Conservation (phyloP, 2,113 vertebrate species). For the Regulus satrapa region DNA sequence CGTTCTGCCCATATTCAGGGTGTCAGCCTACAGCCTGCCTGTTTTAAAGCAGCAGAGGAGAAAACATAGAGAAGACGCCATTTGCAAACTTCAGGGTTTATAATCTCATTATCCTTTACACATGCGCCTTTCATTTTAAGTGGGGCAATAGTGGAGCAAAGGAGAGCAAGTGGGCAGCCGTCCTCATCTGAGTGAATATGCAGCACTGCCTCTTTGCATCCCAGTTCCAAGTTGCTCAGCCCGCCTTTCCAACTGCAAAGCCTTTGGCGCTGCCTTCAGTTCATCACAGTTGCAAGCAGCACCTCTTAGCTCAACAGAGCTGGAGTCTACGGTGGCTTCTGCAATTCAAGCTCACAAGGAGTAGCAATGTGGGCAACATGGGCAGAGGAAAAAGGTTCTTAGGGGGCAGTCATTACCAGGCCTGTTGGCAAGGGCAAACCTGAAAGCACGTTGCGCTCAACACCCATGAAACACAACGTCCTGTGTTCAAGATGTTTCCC, state of each 20-base stretch:
- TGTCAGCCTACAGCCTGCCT: background rate
- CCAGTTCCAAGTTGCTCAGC: background rate
- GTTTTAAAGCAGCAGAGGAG: background rate
- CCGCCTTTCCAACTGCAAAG: background rate
- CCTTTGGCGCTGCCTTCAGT: background rate
- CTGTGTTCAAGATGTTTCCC: conserved; percentile 55
- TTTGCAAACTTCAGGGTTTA: background rate
- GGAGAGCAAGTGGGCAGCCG: background rate
- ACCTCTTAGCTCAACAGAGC: background rate
- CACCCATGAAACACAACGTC: conserved; percentile 26
- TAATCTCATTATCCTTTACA: background rate
- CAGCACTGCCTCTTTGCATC: background rate
- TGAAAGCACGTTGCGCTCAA: background rate
- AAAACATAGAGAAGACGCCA: accelerated
- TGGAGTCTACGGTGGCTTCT: background rate
- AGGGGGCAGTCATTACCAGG: background rate
- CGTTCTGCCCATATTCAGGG: background rate
- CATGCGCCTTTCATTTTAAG: background rate
- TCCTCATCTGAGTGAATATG: background rate
- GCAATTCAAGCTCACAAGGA: background rate
- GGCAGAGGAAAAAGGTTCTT: background rate
- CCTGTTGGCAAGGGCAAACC: background rate
- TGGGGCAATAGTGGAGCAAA: background rate
- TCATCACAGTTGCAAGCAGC: background rate
- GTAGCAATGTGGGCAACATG: background rate